These are phyloP conservation scores for Hymenopus coronatus DNA, from an alignment of 2,888 invertebrate genomes.

Conservation along the genomic window DNA sequence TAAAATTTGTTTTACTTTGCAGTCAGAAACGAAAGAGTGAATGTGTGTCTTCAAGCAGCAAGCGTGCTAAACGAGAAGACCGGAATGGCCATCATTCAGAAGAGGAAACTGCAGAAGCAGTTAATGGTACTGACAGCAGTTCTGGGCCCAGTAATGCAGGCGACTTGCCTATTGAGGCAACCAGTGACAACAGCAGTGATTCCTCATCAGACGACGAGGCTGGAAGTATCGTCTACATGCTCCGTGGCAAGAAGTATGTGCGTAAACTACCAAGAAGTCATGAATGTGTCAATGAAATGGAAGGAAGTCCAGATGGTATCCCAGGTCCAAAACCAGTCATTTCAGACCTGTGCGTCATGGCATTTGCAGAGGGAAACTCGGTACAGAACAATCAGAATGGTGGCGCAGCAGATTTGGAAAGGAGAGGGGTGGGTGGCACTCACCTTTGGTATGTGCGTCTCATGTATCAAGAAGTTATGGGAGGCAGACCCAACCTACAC, in stretches of 20 bases:
- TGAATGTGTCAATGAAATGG: no score
- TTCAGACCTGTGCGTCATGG: neutral
- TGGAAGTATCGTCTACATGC: neutral
- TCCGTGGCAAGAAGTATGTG: neutral
- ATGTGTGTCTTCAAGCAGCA: neutral
- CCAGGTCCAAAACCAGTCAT: neutral
- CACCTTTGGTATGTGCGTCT: neutral
- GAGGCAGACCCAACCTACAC: conserved; percentile 43
- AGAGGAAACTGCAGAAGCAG: neutral
- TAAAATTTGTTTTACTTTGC: neutral
- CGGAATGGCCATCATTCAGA: neutral
- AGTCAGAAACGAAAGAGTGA: neutral
- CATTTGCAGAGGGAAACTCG: neutral
- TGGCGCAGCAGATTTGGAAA: neutral
- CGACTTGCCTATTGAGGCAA: neutral
- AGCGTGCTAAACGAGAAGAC: neutral
- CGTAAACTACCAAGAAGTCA: neutral
- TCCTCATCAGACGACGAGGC: neutral
- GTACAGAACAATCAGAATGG: neutral
- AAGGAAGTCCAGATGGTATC: neutral
- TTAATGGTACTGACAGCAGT: no score
- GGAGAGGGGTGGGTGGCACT: neutral
- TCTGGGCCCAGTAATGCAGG: neutral
- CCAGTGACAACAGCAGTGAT: neutral
- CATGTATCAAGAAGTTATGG: neutral